Evolutionary conservation across 2,797 vertebrate species (phyloP).

Genomic region (Falco cherrug): DNA sequence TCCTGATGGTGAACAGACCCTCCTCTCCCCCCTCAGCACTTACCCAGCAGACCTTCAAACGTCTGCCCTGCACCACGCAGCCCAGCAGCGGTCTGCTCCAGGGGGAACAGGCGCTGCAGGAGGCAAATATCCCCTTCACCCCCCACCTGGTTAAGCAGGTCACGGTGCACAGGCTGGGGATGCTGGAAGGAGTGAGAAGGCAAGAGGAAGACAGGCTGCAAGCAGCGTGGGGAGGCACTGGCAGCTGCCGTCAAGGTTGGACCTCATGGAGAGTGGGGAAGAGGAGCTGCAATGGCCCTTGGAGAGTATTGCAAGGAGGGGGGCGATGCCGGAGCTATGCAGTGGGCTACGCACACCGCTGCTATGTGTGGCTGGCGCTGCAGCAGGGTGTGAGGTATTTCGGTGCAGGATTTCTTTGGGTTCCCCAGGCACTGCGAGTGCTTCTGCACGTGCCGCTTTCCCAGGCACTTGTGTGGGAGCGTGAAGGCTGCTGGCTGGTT

Average conservation of each 20-base stretch:
- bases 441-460: background rate
- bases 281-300: accelerated
- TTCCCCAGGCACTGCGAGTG: background rate
- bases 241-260: background rate
- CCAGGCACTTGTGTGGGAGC: background rate
- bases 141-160: background rate
- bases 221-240: background rate
- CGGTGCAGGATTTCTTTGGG: accelerated
- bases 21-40: background rate
- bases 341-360: too few relatives aligned
- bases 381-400: background rate
- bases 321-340: background rate
- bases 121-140: background rate
- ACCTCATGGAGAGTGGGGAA: accelerated
- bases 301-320: background rate
- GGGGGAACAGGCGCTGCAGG: background rate
- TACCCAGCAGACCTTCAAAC: background rate
- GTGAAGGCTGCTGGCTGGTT: background rate
- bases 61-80: background rate
- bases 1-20: background rate
- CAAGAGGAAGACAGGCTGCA: background rate
- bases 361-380: background rate
- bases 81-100: background rate
- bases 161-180: background rate
- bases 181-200: background rate